Conservation (phyloP, 2,888 invertebrate species). For the Lamellibrachia satsuma region DNA sequence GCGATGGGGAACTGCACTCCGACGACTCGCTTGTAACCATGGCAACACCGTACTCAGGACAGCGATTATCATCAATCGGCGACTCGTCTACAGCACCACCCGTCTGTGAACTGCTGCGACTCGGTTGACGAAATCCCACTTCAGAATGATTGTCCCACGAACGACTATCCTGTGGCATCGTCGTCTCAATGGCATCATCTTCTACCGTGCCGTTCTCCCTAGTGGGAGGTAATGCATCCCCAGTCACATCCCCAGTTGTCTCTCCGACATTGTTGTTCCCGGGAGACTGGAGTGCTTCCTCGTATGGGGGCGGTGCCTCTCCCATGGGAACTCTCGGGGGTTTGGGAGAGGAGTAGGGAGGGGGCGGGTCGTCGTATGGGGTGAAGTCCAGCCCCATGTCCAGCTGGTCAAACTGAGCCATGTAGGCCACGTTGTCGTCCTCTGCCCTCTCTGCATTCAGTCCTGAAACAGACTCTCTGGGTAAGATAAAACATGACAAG, state of each 20-base stretch:
- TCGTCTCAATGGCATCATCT: not conserved
- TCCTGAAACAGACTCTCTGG: not conserved
- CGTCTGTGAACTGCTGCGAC: not conserved
- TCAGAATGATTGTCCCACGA: not conserved
- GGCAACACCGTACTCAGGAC: not conserved
- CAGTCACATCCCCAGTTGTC: not conserved
- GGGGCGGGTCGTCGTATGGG: conserved; percentile 62
- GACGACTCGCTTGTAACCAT: not conserved
- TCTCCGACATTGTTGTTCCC: not conserved
- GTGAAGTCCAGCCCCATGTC: conserved; percentile 56
- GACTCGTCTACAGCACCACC: not conserved
- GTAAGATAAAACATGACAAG: no score
- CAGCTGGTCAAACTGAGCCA: conserved; percentile 51
- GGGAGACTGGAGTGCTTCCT: conserved; percentile 18
- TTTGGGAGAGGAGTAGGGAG: conserved; percentile 63
- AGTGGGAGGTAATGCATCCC: not conserved
- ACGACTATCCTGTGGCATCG: not conserved
- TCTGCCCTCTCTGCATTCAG: conserved; percentile 51
- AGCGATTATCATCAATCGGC: not conserved
- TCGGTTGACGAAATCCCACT: not conserved
- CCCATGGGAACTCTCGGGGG: conserved; percentile 50
- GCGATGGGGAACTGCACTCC: not conserved
- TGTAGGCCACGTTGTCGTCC: conserved; percentile 55
- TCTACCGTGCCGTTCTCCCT: not conserved
- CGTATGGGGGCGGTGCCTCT: conserved; percentile 60